These are phyloP conservation scores for Merodon equestris DNA, from an alignment of 2,888 invertebrate genomes.

Conservation along the genomic window DNA sequence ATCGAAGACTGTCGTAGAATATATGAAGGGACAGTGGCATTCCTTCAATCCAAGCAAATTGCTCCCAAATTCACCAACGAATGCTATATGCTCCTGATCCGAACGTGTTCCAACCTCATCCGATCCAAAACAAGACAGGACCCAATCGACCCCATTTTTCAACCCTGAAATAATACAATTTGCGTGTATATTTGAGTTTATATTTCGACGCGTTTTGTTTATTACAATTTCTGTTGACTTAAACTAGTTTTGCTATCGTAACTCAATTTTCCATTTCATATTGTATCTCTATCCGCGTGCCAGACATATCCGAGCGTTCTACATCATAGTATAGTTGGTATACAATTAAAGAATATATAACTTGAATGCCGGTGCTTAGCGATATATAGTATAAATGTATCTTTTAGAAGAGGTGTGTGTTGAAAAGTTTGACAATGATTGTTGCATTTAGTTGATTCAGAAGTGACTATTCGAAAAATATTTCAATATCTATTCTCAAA, in stretches of 20 bases:
- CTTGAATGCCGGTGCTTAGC: constrained; percentile 61
- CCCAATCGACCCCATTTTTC: neutral
- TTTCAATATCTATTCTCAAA: no score
- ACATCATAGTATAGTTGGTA: constrained; percentile 24
- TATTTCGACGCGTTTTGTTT: constrained; percentile 60
- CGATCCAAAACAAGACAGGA: neutral
- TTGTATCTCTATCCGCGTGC: constrained; percentile 35
- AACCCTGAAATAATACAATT: no score
- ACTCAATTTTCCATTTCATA: constrained; percentile 14
- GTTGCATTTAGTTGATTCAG: constrained; percentile 56
- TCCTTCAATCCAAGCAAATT: constrained; percentile 19
- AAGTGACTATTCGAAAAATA: constrained; percentile 56
- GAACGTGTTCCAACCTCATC: constrained; percentile 23
- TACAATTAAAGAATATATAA: constrained; percentile 42
- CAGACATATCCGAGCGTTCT: constrained; percentile 22
- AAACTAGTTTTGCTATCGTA: constrained; percentile 13
- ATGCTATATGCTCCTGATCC: constrained; percentile 34
- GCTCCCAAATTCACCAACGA: neutral
- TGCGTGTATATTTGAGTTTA: no score
- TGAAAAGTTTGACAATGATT: constrained; percentile 55
- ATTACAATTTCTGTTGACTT: constrained; percentile 33
- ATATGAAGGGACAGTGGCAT: constrained; percentile 13
- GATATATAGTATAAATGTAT: constrained; percentile 9
- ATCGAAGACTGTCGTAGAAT: constrained; percentile 4
- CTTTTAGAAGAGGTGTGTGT: constrained; percentile 13